Evolutionary conservation across 2,797 vertebrate genomes (phyloP).

Genomic region (Onychomys leucogaster): DNA sequence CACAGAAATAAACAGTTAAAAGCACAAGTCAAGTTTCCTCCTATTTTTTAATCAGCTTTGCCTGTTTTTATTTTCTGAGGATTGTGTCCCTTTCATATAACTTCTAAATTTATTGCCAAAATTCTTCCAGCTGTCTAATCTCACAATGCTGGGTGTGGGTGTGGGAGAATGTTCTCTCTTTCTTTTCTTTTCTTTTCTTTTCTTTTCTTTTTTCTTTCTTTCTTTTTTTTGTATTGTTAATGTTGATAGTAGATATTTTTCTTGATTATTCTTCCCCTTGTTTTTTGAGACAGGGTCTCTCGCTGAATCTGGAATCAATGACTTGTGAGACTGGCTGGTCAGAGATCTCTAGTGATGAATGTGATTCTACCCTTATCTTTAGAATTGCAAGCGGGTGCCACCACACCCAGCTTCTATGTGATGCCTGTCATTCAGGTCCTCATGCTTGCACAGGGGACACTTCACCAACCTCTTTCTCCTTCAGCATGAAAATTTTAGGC

Average conservation of each 20-base stretch:
- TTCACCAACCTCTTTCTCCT: background rate
- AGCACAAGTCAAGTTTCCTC: background rate
- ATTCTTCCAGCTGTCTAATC: background rate
- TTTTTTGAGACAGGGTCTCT: background rate
- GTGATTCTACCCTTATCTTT: background rate
- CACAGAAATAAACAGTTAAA: background rate
- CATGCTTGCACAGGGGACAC: background rate
- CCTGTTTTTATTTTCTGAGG: conserved; percentile 22
- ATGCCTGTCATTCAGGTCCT: too few species aligned
- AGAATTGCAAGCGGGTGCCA: too few species aligned
- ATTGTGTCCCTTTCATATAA: background rate
- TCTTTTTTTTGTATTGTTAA: background rate
- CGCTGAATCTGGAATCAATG: background rate
- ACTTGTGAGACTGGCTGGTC: background rate
- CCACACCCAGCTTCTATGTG: too few species aligned
- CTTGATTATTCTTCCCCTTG: background rate
- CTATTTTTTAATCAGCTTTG: background rate
- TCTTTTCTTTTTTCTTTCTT: too few species aligned
- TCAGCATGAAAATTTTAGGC: background rate
- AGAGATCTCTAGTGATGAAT: background rate
- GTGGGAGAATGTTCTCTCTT: background rate
- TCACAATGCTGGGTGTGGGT: background rate
- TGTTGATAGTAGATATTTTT: background rate
- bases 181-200: too few species aligned
- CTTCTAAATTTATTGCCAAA: background rate